These are phyloP conservation scores for Odontamblyopus rebecca DNA, from an alignment of 2,797 vertebrate genomes.

Conservation along the genomic window DNA sequence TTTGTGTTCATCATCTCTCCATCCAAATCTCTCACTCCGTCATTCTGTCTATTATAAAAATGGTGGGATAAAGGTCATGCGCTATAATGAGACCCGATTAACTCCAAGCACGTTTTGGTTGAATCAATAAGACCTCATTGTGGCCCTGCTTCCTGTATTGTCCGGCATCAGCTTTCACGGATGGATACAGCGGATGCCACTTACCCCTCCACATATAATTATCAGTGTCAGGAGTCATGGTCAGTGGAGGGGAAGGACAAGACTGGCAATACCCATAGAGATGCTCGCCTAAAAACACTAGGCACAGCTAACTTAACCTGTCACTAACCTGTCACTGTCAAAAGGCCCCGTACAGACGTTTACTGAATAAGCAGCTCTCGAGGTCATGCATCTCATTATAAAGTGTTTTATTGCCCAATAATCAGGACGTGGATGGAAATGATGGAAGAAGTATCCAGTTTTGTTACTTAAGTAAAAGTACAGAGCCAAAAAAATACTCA, in stretches of 20 bases:
- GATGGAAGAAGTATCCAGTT: too few species aligned
- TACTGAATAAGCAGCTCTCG: too few species aligned
- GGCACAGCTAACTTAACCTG: neutral
- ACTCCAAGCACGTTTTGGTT: constrained; percentile 53
- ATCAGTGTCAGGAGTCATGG: constrained; percentile 40
- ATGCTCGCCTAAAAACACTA: neutral
- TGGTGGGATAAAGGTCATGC: constrained; percentile 37
- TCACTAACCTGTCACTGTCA: neutral
- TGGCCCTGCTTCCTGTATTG: constrained; percentile 35
- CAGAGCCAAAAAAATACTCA: too few species aligned
- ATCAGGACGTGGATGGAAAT: too few species aligned
- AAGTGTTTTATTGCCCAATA: too few species aligned
- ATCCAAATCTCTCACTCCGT: constrained; percentile 8
- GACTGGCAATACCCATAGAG: neutral
- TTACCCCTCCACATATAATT: constrained; percentile 34
- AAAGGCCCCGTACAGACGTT: too few species aligned
- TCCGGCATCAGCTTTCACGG: constrained; percentile 16
- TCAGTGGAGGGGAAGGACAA: constrained; percentile 8
- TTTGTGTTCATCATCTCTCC: neutral
- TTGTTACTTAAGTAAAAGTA: too few species aligned
- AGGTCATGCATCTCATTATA: too few species aligned
- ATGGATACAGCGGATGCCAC: constrained; percentile 13
- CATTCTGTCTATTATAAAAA: constrained; percentile 22
- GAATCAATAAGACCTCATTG: constrained; percentile 65
- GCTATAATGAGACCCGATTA: constrained; percentile 59